These are phyloP conservation scores for Agrochola lota DNA, from an alignment of 2,888 invertebrate species.

Conservation along the genomic window DNA sequence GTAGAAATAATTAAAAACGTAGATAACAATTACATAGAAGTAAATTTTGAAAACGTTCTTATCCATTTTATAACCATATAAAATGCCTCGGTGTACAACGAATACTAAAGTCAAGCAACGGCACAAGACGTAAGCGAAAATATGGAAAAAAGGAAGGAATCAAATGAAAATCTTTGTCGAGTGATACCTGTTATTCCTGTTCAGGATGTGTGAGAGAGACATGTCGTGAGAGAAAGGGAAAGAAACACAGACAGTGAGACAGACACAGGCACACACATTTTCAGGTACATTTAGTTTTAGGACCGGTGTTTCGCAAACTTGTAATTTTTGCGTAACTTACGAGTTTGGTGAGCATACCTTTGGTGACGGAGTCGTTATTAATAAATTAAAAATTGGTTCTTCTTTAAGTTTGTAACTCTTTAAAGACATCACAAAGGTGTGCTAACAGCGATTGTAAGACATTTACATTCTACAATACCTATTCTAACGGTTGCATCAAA, in stretches of 20 bases:
- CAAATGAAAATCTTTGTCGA: constrained; percentile 77
- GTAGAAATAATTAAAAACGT: constrained; percentile 21
- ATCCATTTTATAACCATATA: constrained; percentile 38
- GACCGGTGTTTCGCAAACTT: constrained; percentile 50
- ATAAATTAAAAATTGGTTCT: background rate
- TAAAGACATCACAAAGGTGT: constrained; percentile 24
- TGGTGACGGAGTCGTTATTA: background rate
- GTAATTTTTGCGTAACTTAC: constrained; percentile 32
- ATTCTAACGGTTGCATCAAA: constrained; percentile 50
- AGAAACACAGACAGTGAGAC: constrained; percentile 90
- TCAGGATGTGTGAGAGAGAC: constrained; percentile 88
- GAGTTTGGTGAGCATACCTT: constrained; percentile 48
- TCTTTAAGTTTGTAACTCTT: background rate
- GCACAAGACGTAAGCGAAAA: constrained; percentile 86
- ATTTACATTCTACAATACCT: constrained; percentile 58
- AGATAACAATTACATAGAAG: constrained; percentile 18
- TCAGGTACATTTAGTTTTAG: constrained; percentile 67
- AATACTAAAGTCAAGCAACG: constrained; percentile 80
- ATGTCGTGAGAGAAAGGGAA: constrained; percentile 89
- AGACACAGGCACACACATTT: constrained; percentile 88
- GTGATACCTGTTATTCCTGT: constrained; percentile 90
- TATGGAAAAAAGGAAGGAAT: constrained; percentile 76
- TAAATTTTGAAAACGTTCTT: constrained; percentile 46
- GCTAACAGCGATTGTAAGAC: constrained; percentile 39
- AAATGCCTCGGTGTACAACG: constrained; percentile 56